Conservation (phyloP, 2,113 vertebrate species). For the Desmodus rotundus region DNA sequence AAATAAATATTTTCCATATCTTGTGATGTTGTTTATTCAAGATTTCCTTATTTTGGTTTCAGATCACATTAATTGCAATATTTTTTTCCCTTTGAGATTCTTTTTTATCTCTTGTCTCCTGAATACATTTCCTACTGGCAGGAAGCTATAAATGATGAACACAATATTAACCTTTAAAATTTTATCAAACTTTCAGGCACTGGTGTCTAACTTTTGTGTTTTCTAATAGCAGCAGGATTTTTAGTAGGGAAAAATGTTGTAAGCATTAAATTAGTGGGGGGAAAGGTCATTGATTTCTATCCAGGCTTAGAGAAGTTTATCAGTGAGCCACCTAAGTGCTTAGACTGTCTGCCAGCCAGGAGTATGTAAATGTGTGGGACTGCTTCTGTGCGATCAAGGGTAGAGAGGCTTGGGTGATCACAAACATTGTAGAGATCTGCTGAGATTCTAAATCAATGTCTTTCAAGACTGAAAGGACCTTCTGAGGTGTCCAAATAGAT, state of each 20-base stretch:
- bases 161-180: constrained; percentile 24
- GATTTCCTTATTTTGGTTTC: constrained; percentile 46
- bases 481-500: background rate
- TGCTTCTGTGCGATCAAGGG: background rate
- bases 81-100: constrained; percentile 30
- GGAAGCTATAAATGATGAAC: constrained; percentile 29
- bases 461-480: background rate
- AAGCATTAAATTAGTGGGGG: background rate
- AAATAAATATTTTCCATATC: background rate
- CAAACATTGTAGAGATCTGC: background rate
- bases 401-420: background rate
- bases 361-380: background rate
- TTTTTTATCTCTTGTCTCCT: constrained; percentile 24
- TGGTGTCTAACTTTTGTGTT: constrained; percentile 21
- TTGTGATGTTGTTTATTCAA: constrained; percentile 18
- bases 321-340: background rate
- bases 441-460: background rate
- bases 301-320: background rate
- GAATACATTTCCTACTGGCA: constrained; percentile 29
- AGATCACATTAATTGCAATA: constrained; percentile 36
- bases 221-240: background rate
- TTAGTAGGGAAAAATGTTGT: background rate
- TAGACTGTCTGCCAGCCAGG: no score
- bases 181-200: background rate
- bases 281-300: background rate